Conservation (phyloP, 2,797 vertebrate species). For the Melanotaenia trifasciata region DNA sequence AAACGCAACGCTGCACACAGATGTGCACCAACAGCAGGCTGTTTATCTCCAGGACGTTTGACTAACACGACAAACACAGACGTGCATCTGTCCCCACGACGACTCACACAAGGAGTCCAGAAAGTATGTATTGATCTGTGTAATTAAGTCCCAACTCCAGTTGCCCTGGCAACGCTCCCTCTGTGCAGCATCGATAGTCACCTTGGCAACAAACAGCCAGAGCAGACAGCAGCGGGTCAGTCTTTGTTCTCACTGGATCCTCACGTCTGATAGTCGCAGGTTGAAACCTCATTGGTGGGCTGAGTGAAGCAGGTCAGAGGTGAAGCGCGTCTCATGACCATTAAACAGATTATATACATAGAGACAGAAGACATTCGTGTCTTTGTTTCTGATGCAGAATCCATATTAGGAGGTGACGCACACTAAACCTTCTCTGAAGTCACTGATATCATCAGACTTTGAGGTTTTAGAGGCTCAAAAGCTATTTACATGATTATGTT, state of each 20-base stretch:
- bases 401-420: too few species aligned
- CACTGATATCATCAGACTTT: too few species aligned
- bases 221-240: conserved; percentile 38
- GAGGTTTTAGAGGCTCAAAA: too few species aligned
- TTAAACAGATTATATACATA: too few species aligned
- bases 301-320: conserved; percentile 30
- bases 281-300: conserved; percentile 24
- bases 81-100: background rate
- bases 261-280: conserved; percentile 28
- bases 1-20: conserved; percentile 19
- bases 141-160: conserved; percentile 75
- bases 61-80: conserved; percentile 14
- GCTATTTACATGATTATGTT: too few species aligned
- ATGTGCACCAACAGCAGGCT: background rate
- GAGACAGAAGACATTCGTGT: too few species aligned
- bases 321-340: background rate
- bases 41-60: background rate
- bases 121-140: conserved; percentile 67
- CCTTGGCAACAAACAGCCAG: conserved; percentile 80
- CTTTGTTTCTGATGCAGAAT: too few species aligned
- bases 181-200: conserved; percentile 75
- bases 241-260: conserved; percentile 63
- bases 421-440: too few species aligned
- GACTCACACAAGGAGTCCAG: conserved; percentile 20
- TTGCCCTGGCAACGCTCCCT: conserved; percentile 82